Percentiles rank a stretch among this genome's conserved stretches.
These are phyloP conservation scores for Bovichtus diacanthus DNA, from an alignment of 2,797 vertebrate genomes.

Conservation along the genomic window DNA sequence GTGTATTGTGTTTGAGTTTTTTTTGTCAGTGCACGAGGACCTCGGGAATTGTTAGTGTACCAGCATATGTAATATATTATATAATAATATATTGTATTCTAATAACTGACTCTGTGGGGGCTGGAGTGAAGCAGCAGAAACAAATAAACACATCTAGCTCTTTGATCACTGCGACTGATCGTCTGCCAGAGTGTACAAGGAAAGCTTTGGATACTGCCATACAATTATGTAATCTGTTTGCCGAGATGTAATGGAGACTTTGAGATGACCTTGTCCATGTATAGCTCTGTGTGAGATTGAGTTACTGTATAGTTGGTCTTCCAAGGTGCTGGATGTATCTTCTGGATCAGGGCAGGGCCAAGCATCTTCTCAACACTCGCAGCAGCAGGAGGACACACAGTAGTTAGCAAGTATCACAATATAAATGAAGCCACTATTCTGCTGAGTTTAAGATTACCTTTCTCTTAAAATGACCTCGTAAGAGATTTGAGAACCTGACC, in stretches of 20 bases:
- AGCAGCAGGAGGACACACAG: background rate
- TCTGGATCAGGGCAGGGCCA: conserved; percentile 26
- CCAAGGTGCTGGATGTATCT: conserved; percentile 33
- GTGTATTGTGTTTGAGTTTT: conserved; percentile 57
- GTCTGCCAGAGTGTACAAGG: conserved; percentile 72
- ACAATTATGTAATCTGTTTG: conserved; percentile 73
- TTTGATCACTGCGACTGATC: conserved; percentile 82
- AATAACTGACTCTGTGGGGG: conserved; percentile 81
- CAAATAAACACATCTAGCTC: conserved; percentile 75
- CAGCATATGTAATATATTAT: conserved; percentile 80
- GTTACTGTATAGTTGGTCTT: conserved; percentile 38
- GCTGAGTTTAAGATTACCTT: background rate
- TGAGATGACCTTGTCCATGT: conserved; percentile 65
- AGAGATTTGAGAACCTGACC: conserved; percentile 2
- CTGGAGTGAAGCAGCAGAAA: conserved; percentile 77
- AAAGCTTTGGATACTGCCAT: conserved; percentile 68
- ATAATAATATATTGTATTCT: conserved; percentile 81
- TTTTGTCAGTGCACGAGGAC: conserved; percentile 59
- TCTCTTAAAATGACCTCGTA: background rate
- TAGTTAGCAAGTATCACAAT: background rate
- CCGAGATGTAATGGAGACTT: conserved; percentile 70
- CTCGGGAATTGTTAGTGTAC: conserved; percentile 69
- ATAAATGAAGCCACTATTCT: background rate
- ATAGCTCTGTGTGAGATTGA: conserved; percentile 38
- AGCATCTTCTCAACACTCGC: conserved; percentile 5